A percentile compares a stretch with the other conserved stretches of the same genome.
Evolutionary conservation across 2,888 invertebrate species (phyloP).

Genomic region (Caenorhabditis auriculariae): DNA sequence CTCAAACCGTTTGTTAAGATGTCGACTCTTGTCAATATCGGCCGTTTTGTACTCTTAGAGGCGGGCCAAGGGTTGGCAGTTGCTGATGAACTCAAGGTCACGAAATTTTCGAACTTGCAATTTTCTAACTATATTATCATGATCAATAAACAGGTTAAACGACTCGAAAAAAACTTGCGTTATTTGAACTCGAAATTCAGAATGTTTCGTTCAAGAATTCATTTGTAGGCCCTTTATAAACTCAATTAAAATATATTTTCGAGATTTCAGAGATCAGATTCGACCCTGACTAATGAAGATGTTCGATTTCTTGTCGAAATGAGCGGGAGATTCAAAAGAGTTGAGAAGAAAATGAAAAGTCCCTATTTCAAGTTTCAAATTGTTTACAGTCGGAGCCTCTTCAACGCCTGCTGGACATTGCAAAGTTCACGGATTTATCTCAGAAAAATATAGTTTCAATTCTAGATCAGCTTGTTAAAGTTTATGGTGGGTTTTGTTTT

Average conservation of each 20-base stretch:
- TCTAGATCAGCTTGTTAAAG: constrained; percentile 20
- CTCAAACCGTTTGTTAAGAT: background rate
- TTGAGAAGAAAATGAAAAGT: background rate
- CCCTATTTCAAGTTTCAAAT: background rate
- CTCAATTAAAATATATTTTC: too few relatives aligned
- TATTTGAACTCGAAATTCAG: too few relatives aligned
- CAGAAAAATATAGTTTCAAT: constrained; percentile 6
- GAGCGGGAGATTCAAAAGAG: constrained; percentile 18
- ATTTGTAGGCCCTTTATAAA: too few relatives aligned
- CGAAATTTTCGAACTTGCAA: too few relatives aligned
- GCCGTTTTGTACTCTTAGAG: background rate
- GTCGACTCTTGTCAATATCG: background rate
- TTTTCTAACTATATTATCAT: too few relatives aligned
- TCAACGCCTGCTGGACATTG: constrained; percentile 10
- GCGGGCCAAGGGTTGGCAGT: background rate
- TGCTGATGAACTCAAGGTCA: too few relatives aligned
- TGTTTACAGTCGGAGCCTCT: constrained; percentile 17
- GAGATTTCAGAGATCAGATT: too few relatives aligned
- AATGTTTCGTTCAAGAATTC: too few relatives aligned
- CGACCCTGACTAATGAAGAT: constrained; percentile 9
- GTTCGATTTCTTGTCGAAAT: constrained; percentile 8
- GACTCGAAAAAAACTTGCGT: too few relatives aligned
- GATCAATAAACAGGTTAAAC: too few relatives aligned
- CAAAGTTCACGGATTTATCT: constrained; percentile 8
- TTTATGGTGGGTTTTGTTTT: too few relatives aligned